phyloP scores from a whole-genome alignment of 1,140 invertebrate species.

The Diachasma alloeum region DNA sequence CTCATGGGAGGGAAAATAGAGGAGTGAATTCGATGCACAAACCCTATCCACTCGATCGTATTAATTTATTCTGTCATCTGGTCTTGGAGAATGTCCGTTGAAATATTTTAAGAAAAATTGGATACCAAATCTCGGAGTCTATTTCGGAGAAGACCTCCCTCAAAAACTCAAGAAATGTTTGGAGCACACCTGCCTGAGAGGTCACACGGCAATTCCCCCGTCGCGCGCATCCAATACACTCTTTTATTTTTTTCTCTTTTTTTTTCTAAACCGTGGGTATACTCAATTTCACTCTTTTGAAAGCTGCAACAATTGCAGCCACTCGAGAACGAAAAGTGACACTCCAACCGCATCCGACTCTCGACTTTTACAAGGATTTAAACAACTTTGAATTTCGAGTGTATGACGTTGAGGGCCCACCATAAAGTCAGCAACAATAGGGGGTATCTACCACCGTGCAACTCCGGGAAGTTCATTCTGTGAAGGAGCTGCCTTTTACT shows the following conservation, averaged over 20 bases:
- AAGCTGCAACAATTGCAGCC: slow-evolving; percentile 54
- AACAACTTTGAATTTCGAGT: slow-evolving; percentile 55
- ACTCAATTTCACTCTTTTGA: slow-evolving; percentile 59
- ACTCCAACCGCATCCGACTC: slow-evolving; percentile 43
- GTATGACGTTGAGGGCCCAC: slow-evolving; percentile 5
- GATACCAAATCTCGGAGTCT: not conserved
- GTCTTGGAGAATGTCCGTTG: not conserved
- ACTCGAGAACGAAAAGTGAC: slow-evolving; percentile 58
- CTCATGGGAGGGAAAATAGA: too few relatives aligned
- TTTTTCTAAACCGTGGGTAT: slow-evolving; percentile 12
- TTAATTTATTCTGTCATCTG: not conserved
- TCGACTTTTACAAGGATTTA: slow-evolving; percentile 60
- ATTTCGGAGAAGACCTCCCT: not conserved
- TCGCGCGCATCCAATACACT: slow-evolving; percentile 6
- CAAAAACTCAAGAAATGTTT: slow-evolving; percentile 14
- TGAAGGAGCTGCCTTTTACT: not conserved
- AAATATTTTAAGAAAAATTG: not conserved
- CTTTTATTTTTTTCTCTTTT: not conserved
- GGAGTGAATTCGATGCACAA: too few relatives aligned
- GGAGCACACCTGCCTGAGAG: slow-evolving; percentile 26
- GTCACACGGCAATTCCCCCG: not conserved
- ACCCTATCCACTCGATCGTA: not conserved
- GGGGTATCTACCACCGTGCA: not conserved
- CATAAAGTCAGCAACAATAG: slow-evolving; percentile 1
- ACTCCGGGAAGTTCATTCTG: slow-evolving; percentile 3